phyloP scores from a whole-genome alignment of 1,140 invertebrate genomes.

The Caenorhabditis inopinata region DNA sequence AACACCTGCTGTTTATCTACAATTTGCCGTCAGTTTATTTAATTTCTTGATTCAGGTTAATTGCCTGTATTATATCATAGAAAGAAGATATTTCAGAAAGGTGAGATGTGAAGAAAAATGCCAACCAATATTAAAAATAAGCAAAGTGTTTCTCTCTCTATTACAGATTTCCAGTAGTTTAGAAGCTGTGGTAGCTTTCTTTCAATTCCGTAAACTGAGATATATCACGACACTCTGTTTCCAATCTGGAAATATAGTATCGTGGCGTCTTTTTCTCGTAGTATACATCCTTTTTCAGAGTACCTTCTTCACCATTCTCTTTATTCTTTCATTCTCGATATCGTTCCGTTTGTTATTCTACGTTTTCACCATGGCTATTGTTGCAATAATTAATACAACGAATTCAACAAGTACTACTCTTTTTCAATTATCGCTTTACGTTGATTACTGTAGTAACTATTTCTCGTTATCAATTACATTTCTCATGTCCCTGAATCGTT shows the following conservation, averaged over 20 bases:
- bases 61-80: too few species aligned
- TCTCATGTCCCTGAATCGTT: not conserved
- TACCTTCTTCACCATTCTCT: not conserved
- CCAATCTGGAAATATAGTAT: too few species aligned
- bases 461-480: not conserved
- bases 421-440: not conserved
- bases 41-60: too few species aligned
- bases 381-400: not conserved
- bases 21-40: too few species aligned
- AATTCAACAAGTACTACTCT: not conserved
- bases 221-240: too few species aligned
- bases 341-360: not conserved
- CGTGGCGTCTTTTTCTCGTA: too few species aligned
- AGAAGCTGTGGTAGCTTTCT: too few species aligned
- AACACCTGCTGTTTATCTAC: too few species aligned
- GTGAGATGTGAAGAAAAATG: not conserved
- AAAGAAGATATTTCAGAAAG: not conserved
- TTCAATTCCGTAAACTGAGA: too few species aligned
- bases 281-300: not conserved
- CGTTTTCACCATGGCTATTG: not conserved
- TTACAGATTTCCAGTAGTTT: not conserved
- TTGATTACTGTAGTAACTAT: conserved; percentile 1
- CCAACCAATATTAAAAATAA: too few species aligned
- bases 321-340: not conserved
- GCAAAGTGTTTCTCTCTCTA: too few species aligned